A percentile compares a stretch with the other conserved stretches of the same genome.
These are phyloP conservation scores for Brachyrhaphis roseni DNA, from an alignment of 2,797 vertebrate genomes.

Conservation along the genomic window DNA sequence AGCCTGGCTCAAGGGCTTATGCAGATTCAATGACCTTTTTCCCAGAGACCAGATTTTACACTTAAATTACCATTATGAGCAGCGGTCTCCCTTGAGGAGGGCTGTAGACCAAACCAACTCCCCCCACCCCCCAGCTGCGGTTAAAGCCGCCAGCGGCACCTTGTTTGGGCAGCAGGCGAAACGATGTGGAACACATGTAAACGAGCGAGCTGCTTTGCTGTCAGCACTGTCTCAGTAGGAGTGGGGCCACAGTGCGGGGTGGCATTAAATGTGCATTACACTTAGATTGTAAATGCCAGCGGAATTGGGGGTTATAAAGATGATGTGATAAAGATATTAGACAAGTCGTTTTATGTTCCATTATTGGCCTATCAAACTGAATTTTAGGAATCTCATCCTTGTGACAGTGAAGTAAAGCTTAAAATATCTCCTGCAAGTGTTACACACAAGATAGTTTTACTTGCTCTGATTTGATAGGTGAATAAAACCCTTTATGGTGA, in stretches of 20 bases:
- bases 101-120: slow-evolving; percentile 58
- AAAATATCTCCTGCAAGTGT: slow-evolving; percentile 4
- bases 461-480: slow-evolving; percentile 13
- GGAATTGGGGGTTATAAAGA: slow-evolving; percentile 38
- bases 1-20: slow-evolving; percentile 92
- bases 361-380: slow-evolving; percentile 9
- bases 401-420: slow-evolving; percentile 14
- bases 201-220: slow-evolving; percentile 60
- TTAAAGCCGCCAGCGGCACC: slow-evolving; percentile 88
- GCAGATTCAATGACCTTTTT: slow-evolving; percentile 98
- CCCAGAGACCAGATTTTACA: slow-evolving; percentile 93
- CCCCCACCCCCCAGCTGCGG: slow-evolving; percentile 72
- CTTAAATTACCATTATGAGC: slow-evolving; percentile 95
- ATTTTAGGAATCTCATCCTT: slow-evolving; percentile 24
- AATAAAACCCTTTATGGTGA: slow-evolving; percentile 10
- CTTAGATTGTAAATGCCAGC: slow-evolving; percentile 36
- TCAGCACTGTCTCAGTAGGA: slow-evolving; percentile 43
- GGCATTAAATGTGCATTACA: slow-evolving; percentile 33
- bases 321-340: slow-evolving; percentile 34
- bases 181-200: slow-evolving; percentile 82
- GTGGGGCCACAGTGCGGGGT: slow-evolving; percentile 27
- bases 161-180: slow-evolving; percentile 86
- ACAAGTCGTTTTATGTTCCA: slow-evolving; percentile 17
- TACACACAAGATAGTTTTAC: slow-evolving; percentile 23
- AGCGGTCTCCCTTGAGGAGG: slow-evolving; percentile 82